Base-by-base conservation (phyloP, 2,888 invertebrate species). In the Sympetrum striolatum region DNA sequence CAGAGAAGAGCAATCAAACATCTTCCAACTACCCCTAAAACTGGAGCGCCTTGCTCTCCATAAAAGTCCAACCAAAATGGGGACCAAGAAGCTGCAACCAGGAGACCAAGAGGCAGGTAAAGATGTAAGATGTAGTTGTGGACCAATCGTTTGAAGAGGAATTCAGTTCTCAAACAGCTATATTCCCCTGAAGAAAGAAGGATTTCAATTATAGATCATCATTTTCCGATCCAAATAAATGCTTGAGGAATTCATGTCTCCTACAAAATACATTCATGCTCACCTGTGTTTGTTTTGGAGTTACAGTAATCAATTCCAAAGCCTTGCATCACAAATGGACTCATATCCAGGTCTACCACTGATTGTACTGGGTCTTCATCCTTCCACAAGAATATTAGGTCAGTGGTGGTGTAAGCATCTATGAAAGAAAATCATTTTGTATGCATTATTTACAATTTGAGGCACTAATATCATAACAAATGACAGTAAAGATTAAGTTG, bases 361-460 rank as follows among this genome's bases (percentile, higher is more conserved):
- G 93, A 92, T 91, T 93, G 93, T 25, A 94, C 93, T 14, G 94
- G 93, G n/a, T 93, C 92, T 15, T 92, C 91, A n/a, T 91, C 91
- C 60, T 93, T 93, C 94, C 94, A 94, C 58, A 92, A 91, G 92
- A 94, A 94, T 35, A 93, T 92, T 82, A 94, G 93, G 91, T 94
- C 93, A 4, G 92, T 92, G n/a, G 93, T 93, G 1, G 94, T 94
- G 92, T 94, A 94, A 0, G 94, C 94, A 92, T 95, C 95, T 94
- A 92, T 90, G 93, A 92, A 39, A 91, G 92, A 44, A 37, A 37
- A 39, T 18, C 22, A 39, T 18, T 35, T n/a, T 35, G 22, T 8
- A 15, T 22, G n/a, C 2, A 80, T 37, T 80, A 37, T 18, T n/a
- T 4, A 18, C 44, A 44, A 2, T 12, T 80, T 80, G 5, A 31